Evolutionary conservation across 2,113 vertebrate species (phyloP).

Genomic region (Narcine bancroftii): DNA sequence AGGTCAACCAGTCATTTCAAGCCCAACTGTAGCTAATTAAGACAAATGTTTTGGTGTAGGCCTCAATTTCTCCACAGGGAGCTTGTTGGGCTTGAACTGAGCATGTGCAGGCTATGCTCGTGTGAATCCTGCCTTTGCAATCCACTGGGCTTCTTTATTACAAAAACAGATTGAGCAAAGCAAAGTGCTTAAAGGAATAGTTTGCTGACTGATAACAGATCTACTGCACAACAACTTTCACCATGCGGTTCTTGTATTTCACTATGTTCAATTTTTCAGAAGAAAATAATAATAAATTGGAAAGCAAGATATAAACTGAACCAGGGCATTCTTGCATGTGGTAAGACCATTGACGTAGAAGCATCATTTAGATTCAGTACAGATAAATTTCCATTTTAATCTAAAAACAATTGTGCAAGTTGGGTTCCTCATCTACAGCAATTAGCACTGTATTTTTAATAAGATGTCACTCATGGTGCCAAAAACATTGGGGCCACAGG

Average conservation of each 20-base stretch:
- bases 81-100: background rate
- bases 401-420: background rate
- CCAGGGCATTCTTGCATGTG: background rate
- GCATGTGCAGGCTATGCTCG: background rate
- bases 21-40: slow-evolving; percentile 29
- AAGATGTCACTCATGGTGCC: background rate
- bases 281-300: background rate
- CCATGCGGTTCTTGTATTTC: background rate
- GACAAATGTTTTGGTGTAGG: slow-evolving; percentile 27
- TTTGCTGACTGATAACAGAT: background rate
- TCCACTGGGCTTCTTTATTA: background rate
- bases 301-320: background rate
- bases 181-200: background rate
- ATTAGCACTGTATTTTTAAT: background rate
- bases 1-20: slow-evolving; percentile 30
- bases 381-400: background rate
- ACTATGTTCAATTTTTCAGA: background rate
- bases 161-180: slow-evolving; percentile 25
- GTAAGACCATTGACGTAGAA: background rate
- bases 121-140: background rate
- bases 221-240: background rate
- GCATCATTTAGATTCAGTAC: background rate
- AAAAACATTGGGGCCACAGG: background rate
- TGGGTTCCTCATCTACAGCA: background rate
- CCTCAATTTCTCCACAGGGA: background rate